Evolutionary conservation across 2,888 invertebrate genomes (phyloP), one percentile per base, ranked within the genome.

Genomic region (Megaustenia siamemsis): DNA sequence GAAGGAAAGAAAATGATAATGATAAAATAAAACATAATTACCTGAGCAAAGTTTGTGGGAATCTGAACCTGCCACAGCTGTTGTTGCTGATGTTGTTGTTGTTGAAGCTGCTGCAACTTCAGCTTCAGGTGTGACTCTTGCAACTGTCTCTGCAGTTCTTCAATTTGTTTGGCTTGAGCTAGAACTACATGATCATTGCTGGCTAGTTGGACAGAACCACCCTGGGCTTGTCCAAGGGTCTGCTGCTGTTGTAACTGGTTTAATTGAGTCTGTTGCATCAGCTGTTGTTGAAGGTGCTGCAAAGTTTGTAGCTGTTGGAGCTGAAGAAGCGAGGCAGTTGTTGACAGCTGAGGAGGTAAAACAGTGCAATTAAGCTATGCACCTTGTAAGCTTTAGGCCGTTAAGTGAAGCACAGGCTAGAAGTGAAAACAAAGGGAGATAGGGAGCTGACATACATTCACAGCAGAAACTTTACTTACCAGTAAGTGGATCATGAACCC

Each of bases 141-240:
- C 69, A 93, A 86, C 87, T 92, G 97, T 3, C 97, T 95, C 93
- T 98, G 97, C 73, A 98, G 95, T 91, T 97, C 97, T 91, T 97
- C 97, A 89, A 98, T 98, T 94, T 97, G 96, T 82, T 97, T 96
- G 91, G 96, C 96, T 93, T 98, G 98, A 91, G 97, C 97, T 76
- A 89, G 87, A n/a, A 93, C 88, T 82, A 93, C 87, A 40, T 93
- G 92, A 83, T 91, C 91, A 53, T 84, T 81, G 40, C 63, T 89
- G 88, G 82, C 86, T 63, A 45, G 86, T 80, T 32, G 88, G 79
- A 66, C 71, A 28, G 82, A 12, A 80, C 71, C 78, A 45, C 88
- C 76, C 69, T 88, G 88, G 75, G 80, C 69, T 66, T 68, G 84
- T 82, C 86, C 86, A 40, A 60, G 77, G 63, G 80, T 80, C 28